Conservation (phyloP, 2,797 vertebrate species). For the Acanthopagrus latus region DNA sequence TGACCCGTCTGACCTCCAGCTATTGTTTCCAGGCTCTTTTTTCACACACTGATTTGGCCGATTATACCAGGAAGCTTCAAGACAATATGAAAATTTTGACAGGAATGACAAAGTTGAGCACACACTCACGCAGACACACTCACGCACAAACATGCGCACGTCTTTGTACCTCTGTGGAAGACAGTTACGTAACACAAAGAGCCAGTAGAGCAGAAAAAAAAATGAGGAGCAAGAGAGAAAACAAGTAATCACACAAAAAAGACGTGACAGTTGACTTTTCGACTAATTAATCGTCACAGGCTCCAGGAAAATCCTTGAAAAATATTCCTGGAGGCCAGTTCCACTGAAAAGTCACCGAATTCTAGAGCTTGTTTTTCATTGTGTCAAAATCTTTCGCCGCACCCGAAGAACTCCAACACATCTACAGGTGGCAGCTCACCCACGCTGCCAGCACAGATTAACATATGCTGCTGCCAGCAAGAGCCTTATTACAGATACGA, state of each 20-base stretch:
- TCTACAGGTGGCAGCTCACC: neutral
- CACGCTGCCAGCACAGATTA: neutral
- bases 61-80: conserved; percentile 65
- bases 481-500: neutral
- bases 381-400: neutral
- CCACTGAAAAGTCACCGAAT: conserved; percentile 24
- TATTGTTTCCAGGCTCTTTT: conserved; percentile 67
- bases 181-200: conserved; percentile 41
- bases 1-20: conserved; percentile 58
- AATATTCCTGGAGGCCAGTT: conserved; percentile 41
- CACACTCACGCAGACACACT: conserved; percentile 19
- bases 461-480: neutral
- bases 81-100: conserved; percentile 61
- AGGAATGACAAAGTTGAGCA: conserved; percentile 12
- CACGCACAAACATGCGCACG: conserved; percentile 6
- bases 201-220: neutral
- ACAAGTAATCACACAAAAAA: conserved; percentile 25
- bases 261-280: conserved; percentile 46
- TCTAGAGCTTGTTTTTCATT: conserved; percentile 18
- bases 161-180: conserved; percentile 9
- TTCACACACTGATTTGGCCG: conserved; percentile 56
- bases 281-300: conserved; percentile 25
- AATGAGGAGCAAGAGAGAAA: neutral
- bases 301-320: conserved; percentile 39
- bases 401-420: conserved; percentile 8